Evolutionary conservation across 1,140 invertebrate species (phyloP), one percentile per base, ranked within the genome.

Genomic region (Drosophila insularis): DNA sequence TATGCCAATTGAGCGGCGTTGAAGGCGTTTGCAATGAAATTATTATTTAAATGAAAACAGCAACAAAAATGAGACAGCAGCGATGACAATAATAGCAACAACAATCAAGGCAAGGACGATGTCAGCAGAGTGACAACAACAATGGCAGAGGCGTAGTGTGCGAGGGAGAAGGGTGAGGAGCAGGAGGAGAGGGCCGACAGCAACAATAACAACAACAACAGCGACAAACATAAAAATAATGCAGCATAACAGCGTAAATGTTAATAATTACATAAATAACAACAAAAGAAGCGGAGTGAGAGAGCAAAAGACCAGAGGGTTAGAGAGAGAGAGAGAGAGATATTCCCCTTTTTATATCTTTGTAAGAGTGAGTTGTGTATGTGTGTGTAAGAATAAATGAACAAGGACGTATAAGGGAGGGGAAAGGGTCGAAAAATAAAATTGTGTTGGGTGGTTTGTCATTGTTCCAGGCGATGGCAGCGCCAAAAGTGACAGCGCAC

Each of bases 191-290:
- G 23, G 27, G 71, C 61, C 66, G 71, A 40, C 67, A 68, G 53
- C 59, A 56, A 60, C 23, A 59, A 60, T 17, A 59, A n/a, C 71
- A 74, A 40, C 67, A 68, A 43, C 59, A 58, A 63, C 23, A 59
- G n/a, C 39, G 43, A 61, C 74, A 54, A 40, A 23, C 66, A 69
- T 61, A 53, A 61, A 70, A 54, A 53, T 27, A 69, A 69, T 61
- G 59, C 54, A 66, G 62, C 71, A 74, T 55, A 67, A 69, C 72
- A 87, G 79, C 67, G 73, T 82, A 87, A 87, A 87, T 89, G 75
- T 86, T 86, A 87, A 87, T 89, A 87, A 87, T 87, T 87, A 89
- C 84, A 87, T 89, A 87, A 87, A 87, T 89, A 78, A 89, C 72
- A 87, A 89, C 76, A 76, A 79, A 85, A 86, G 71, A 71, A 73